Conservation (phyloP, 2,113 vertebrate species). For the Hiodon alosoides region DNA sequence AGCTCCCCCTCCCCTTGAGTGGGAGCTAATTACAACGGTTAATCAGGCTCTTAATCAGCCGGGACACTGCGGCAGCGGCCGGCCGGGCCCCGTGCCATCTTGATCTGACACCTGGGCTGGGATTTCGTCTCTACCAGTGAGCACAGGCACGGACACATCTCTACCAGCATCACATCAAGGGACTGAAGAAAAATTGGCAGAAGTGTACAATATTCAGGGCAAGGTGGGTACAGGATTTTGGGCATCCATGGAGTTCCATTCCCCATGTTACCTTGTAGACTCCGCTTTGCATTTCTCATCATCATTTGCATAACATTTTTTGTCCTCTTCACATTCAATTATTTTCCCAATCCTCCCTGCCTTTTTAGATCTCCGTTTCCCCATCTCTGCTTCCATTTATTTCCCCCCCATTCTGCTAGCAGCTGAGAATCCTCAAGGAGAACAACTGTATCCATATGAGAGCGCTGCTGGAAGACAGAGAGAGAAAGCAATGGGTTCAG, state of each 20-base stretch:
- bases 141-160: constrained; percentile 26
- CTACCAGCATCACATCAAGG: constrained; percentile 3
- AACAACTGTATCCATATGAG: constrained; percentile 3
- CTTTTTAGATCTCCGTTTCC: neutral
- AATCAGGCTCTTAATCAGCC: constrained; percentile 63
- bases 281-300: too few relatives aligned
- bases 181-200: neutral
- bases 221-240: too few relatives aligned
- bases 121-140: constrained; percentile 22
- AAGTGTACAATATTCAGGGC: neutral
- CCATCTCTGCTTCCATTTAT: neutral
- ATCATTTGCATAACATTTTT: neutral
- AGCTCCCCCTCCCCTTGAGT: constrained; percentile 37
- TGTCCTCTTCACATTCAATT: neutral
- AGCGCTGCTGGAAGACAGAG: constrained; percentile 1
- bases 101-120: constrained; percentile 49
- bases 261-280: too few relatives aligned
- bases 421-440: constrained; percentile 20
- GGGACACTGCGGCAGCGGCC: constrained; percentile 7
- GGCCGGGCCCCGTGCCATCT: constrained; percentile 43
- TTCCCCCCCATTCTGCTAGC: constrained; percentile 5
- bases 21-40: constrained; percentile 57
- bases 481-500: constrained; percentile 9
- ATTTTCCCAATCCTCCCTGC: constrained; percentile 2
- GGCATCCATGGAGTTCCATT: too few relatives aligned